Evolutionary conservation across 2,797 vertebrate species (phyloP), one percentile per base, ranked within the genome.

Genomic region (Martes flavigula): DNA sequence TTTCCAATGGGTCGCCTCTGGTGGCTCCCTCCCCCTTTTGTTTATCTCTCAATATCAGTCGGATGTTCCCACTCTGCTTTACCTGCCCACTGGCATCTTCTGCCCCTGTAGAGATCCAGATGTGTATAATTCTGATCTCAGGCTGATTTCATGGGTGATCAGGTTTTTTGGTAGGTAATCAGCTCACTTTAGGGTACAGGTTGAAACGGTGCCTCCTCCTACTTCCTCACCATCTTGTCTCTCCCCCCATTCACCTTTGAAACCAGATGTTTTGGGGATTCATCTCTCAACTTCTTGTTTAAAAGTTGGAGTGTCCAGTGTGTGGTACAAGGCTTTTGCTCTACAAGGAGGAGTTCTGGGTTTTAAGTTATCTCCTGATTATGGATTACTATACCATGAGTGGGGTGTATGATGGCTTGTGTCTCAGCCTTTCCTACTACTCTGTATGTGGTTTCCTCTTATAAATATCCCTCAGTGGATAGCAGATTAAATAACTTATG

Each of bases 341-440:
- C 30, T n/a, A 32, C 10, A 78, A 30, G 46, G 18, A 78, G 75
- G n/a, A 21, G 18, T 51, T 51, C 75, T n/a, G 30, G 15, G 10
- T 51, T 78, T 51, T 78, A 46, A 78, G 30, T 78, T 78, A 10
- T 30, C 17, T 51, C 17, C 30, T 51, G 5, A 51, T n/a, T n/a
- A 11, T n/a, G 4, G 43, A 8, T 75, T 51, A 48, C 9, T 12
- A 48, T n/a, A n/a, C 5, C 46, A 51, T 1, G 0, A 5, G 5
- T 51, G 46, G 18, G 10, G 5, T 78, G 10, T 78, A 78, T 51
- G 18, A n/a, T 48, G 30, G 75, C 5, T 13, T n/a, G 30, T 51
- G 17, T n/a, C 30, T 78, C 43, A 75, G 4, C 15, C 46, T 78
- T 51, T 78, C 46, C 10, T 78, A 78, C 17, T 48, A 51, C 43